Evolutionary conservation across 2,888 invertebrate genomes (phyloP).

Genomic region (Torymus tubicola): DNA sequence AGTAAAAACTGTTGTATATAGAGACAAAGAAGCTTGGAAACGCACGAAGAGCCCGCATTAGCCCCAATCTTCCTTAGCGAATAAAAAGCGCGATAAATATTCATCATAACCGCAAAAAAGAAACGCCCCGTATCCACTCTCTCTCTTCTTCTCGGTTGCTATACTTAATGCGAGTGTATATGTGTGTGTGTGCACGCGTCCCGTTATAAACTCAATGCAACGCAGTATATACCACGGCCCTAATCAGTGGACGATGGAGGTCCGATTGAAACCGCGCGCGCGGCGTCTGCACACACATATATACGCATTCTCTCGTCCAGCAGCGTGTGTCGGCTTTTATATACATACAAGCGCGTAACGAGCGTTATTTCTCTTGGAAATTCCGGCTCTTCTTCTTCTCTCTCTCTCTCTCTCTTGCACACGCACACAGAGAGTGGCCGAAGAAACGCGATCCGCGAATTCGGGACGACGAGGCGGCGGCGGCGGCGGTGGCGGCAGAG

Average conservation of each 20-base stretch:
- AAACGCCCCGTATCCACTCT: background rate
- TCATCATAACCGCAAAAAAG: background rate
- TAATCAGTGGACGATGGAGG: slow-evolving; percentile 44
- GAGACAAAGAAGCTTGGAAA: background rate
- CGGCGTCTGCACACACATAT: background rate
- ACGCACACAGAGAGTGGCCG: background rate
- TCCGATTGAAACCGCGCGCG: slow-evolving; percentile 23
- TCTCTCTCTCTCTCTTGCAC: background rate
- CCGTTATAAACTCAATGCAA: slow-evolving; percentile 40
- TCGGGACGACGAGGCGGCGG: slow-evolving; percentile 34
- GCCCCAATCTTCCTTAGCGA: background rate
- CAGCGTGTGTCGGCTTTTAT: too few relatives aligned
- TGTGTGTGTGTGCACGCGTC: background rate
- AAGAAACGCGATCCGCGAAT: slow-evolving; percentile 55
- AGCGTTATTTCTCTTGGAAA: slow-evolving; percentile 39
- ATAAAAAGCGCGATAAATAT: background rate
- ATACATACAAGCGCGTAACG: slow-evolving; percentile 11
- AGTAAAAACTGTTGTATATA: too few relatives aligned
- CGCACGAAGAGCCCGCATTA: background rate
- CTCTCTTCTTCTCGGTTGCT: slow-evolving; percentile 1
- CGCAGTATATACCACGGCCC: slow-evolving; percentile 36
- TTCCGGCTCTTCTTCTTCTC: slow-evolving; percentile 20
- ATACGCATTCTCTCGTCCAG: too few relatives aligned
- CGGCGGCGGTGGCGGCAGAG: background rate
- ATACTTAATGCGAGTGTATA: slow-evolving; percentile 38